Base-by-base conservation (phyloP, 2,888 invertebrate genomes). In the Thereva nobilitata region DNA sequence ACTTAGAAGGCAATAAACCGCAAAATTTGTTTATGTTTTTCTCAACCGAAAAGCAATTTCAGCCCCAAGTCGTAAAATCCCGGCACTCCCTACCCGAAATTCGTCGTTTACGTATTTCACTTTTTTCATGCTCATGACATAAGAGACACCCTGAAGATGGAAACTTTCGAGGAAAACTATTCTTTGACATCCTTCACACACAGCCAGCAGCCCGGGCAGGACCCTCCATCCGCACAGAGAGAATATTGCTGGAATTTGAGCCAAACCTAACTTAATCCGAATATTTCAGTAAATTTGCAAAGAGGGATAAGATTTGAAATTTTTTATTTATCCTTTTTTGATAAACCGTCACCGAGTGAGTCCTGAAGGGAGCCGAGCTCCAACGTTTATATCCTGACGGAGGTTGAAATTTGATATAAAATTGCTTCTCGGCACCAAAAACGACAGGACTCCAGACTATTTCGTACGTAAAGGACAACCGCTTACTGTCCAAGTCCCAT, bases 1-100 rank as follows among this genome's bases (percentile, higher is more conserved):
- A 71, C 72, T 72, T 72, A 72, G 71, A 67, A 59, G 71, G 72
- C 72, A 72, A 72, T 72, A 72, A 72, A 72, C 72, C 72, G 72
- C 72, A 72, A 72, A 72, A 72, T 72, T 72, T 72, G 72, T 72
- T 72, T 72, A 72, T 72, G 72, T 71, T 72, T 70, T 72, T 70
- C 72, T 71, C 67, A 56, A 70, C 67, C 71, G 70, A 71, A 72
- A 59, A 59, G 57, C 42, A 59, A 59, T 59, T 59, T 59, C 57
- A 59, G 45, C 45, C 47, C 57, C 57, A 59, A 59, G 57, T 59
- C 57, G 47, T 59, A 59, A 59, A 59, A 59, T 59, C 57, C 57
- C 47, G 57, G 47, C 57, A 47, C 57, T 35, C 57, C 47, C 50
- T 50, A 34, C 47, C 47, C 10, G 12, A 37, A 47, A 55, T 10